A percentile compares a stretch with the other conserved stretches of the same genome.
Conservation (phyloP, 64 coral and sea anemone genomes). For the Stylophora pistillata region DNA sequence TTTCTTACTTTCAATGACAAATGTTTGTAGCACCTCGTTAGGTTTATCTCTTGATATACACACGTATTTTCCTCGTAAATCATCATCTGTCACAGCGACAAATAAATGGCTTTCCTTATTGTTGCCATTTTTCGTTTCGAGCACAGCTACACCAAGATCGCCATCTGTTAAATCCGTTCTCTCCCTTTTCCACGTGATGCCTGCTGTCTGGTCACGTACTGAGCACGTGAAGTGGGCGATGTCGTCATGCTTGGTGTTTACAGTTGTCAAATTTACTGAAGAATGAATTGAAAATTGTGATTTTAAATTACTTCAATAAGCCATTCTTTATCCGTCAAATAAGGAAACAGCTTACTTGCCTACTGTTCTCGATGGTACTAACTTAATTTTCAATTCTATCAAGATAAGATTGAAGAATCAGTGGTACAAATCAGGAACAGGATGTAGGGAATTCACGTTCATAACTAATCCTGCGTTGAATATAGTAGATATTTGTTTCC, state of each 20-base stretch:
- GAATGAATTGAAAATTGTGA: no score
- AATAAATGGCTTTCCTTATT: slow-evolving; percentile 5
- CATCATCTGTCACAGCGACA: slow-evolving; percentile 13
- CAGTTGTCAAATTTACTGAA: slow-evolving; percentile 1
- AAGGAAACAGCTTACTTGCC: no score
- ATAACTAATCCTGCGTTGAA: no score
- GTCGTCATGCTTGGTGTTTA: slow-evolving; percentile 19
- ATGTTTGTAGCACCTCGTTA: neutral
- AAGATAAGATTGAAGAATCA: no score
- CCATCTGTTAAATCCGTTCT: neutral
- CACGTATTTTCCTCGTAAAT: slow-evolving; percentile 30
- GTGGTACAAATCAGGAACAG: no score
- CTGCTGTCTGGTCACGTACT: neutral
- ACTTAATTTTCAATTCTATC: no score
- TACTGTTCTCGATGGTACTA: no score
- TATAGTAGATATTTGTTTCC: no score
- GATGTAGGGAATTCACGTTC: no score
- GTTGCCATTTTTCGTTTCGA: neutral
- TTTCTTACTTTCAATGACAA: slow-evolving; percentile 32
- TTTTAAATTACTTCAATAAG: no score
- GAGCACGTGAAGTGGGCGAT: slow-evolving; percentile 43
- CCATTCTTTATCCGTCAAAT: no score
- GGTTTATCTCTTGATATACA: slow-evolving; percentile 14
- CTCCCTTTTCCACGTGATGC: slow-evolving; percentile 22
- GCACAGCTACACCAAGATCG: slow-evolving; percentile 2